Conservation (phyloP, 2,113 vertebrate genomes). For the Papio anubis region DNA sequence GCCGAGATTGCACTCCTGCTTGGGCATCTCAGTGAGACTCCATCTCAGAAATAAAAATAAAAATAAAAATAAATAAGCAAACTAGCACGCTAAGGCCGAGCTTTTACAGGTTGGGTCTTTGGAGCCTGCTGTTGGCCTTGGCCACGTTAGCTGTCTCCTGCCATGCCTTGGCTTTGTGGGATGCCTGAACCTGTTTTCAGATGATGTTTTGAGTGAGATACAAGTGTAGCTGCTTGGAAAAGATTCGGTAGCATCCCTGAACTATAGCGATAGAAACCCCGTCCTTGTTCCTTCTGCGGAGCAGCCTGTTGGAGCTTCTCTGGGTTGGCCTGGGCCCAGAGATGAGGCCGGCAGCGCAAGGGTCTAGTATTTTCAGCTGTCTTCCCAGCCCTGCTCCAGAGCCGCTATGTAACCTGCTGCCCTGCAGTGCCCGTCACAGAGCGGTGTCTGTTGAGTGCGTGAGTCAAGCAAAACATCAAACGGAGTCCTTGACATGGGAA, state of each 20-base stretch:
- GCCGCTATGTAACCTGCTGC: background rate
- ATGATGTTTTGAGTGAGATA: background rate
- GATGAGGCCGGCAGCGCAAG: background rate
- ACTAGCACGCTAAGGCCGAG: fast-evolving
- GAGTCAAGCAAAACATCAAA: background rate
- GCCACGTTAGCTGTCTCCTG: background rate
- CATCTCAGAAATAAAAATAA: no score
- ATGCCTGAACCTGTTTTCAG: background rate
- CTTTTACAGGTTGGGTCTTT: no score
- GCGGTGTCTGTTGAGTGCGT: background rate
- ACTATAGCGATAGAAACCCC: no score
- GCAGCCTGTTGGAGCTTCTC: background rate
- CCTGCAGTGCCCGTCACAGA: background rate
- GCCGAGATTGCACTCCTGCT: no score
- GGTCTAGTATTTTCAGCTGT: fast-evolving
- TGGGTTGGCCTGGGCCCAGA: background rate
- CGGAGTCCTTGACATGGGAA: background rate
- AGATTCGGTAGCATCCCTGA: background rate
- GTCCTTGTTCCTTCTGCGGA: background rate
- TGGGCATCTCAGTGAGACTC: no score
- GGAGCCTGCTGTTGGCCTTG: background rate
- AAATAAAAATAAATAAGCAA: no score
- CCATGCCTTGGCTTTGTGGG: background rate
- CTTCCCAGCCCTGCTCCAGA: background rate
- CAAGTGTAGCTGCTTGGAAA: background rate